phyloP scores from a whole-genome alignment of 2,888 invertebrate species.

The Galerucella pusilla region DNA sequence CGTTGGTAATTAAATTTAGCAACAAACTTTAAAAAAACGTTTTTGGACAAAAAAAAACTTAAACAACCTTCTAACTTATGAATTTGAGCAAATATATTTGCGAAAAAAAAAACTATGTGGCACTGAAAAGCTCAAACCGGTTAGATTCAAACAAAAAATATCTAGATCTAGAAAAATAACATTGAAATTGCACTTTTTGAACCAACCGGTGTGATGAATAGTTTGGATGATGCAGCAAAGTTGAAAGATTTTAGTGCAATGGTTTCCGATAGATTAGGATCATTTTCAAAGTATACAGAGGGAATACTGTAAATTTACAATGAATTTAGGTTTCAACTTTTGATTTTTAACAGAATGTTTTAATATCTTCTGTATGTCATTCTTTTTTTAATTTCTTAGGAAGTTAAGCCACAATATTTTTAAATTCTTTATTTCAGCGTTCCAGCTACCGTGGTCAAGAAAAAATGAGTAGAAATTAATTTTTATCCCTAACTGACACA shows the following conservation, averaged over 20 bases:
- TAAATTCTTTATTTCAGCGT: no score
- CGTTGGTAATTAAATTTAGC: background rate
- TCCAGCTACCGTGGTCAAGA: no score
- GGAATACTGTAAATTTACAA: no score
- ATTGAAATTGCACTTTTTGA: constrained; percentile 19
- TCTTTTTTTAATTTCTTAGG: no score
- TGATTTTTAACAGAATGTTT: no score
- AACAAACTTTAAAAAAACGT: background rate
- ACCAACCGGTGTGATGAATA: constrained; percentile 10
- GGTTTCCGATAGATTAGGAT: background rate
- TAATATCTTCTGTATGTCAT: no score
- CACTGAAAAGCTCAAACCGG: constrained; percentile 19
- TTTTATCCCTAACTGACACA: no score
- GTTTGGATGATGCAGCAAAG: constrained; percentile 17
- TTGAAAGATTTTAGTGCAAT: background rate
- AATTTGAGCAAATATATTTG: constrained; percentile 29
- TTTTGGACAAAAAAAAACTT: constrained; percentile 18
- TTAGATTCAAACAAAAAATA: constrained; percentile 13
- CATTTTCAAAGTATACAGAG: background rate
- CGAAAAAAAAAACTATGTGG: constrained; percentile 25
- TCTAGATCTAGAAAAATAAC: constrained; percentile 12
- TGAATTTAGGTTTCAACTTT: no score
- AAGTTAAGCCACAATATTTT: no score
- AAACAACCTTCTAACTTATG: constrained; percentile 19
- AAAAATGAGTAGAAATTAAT: no score